Evolutionary conservation across 2,888 invertebrate species (phyloP), one percentile per base, ranked within the genome.

Genomic region (Villa cingulata): DNA sequence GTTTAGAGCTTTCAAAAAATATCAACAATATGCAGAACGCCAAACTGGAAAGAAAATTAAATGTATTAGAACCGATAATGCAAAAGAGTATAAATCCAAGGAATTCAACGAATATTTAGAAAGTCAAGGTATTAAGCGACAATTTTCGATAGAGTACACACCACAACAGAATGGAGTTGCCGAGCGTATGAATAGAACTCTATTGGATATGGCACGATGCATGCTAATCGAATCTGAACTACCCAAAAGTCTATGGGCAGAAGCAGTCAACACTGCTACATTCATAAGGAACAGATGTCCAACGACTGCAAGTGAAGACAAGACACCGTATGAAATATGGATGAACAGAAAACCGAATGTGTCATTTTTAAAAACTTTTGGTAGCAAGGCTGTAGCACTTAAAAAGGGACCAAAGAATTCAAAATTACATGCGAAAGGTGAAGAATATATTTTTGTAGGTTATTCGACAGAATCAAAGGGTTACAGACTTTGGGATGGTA

Each of bases 111-210:
- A 54, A 18, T 54, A 53, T 41, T 43, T 56, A 3, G 45, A 51
- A 23, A 36, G 48, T 14, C 41, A 56, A 41, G 57, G 58, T 20
- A 59, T 56, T 17, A 41, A 54, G 27, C 43, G 51, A 16, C 55
- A 57, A 38, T 48, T 46, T 36, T 55, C 55, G 5, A n/a, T 23
- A 4, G 40, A 40, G 50, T 56, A 56, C 39, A 51, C 54, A 14
- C 55, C 57, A 12, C 51, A 57, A 16, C 58, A 57, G 46, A 59
- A 59, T 37, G 57, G 58, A 14, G 52, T 59, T 10, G 55, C 57
- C 0, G 58, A 57, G 60, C 14, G 51, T 57, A 0, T n/a, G n/a
- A n/a, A n/a, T n/a, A n/a, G n/a, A n/a, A n/a, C n/a, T n/a, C n/a
- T n/a, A n/a, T n/a, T n/a, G n/a, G n/a, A n/a, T n/a, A n/a, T n/a